Evolutionary conservation across 2,888 invertebrate species (phyloP).

Genomic region (Bellardia pandia): DNA sequence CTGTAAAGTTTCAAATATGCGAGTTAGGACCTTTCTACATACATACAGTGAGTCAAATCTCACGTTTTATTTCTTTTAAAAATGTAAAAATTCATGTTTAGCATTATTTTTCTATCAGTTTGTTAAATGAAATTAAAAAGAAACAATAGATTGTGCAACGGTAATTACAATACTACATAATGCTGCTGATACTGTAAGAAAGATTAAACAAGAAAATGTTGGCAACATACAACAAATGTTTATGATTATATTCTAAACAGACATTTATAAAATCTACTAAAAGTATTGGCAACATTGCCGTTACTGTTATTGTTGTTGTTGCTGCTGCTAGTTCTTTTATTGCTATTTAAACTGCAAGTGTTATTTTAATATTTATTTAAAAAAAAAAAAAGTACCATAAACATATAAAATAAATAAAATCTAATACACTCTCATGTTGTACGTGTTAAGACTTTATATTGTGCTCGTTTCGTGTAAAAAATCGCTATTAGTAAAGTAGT

Average conservation of each 20-base stretch:
- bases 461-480: constrained; percentile 35
- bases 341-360: constrained; percentile 56
- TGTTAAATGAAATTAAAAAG: background rate
- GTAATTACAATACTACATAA: background rate
- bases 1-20: too few species aligned
- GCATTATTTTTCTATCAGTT: background rate
- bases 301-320: background rate
- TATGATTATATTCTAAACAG: constrained; percentile 16
- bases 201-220: constrained; percentile 21
- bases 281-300: constrained; percentile 13
- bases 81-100: background rate
- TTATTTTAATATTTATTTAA: constrained; percentile 38
- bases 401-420: constrained; percentile 63
- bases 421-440: constrained; percentile 62
- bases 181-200: background rate
- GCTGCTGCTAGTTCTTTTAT: constrained; percentile 5
- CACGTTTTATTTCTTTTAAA: background rate
- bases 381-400: background rate
- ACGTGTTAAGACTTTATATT: constrained; percentile 66
- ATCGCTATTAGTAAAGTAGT: constrained; percentile 46
- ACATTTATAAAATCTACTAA: background rate
- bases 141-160: background rate
- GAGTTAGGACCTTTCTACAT: too few species aligned
- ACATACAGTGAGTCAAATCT: too few species aligned
- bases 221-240: constrained; percentile 24